Base-by-base conservation (phyloP, 2,113 vertebrate genomes). In the Columbina picui region DNA sequence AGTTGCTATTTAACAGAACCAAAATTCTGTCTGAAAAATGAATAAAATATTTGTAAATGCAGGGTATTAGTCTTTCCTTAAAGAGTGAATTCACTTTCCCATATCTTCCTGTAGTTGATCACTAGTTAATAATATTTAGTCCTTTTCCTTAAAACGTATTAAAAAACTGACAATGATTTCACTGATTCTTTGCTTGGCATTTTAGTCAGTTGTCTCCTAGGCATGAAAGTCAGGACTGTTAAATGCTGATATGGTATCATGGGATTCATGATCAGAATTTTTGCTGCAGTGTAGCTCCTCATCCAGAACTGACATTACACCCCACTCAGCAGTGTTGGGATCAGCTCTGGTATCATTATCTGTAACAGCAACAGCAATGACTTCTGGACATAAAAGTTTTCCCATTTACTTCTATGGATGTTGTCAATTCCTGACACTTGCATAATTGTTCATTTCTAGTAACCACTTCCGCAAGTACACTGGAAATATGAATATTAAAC, bases 261-360 rank as follows among this genome's bases (percentile, higher is more conserved):
- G 97, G 97, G 97, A 98, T 94, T 97, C 96, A 94, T 97, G 96
- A 98, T 97, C 96, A 94, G 96, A 97, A 97, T 96, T 97, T 96
- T 97, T 94, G 91, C 96, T 94, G 53, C 87, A 93, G 79, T 89
- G 81, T 50, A 94, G 80, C 80, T 91, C 91, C 87, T 98, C 96
- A 95, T 97, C 95, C 97, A 96, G 96, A 97, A 96, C 95, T 98
- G 97, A 98, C 97, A 96, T 97, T 97, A 96, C 47, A 32, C 89
- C 95, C 93, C 56, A 91, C 87, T 96, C 81, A 81, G 94, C 91
- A 94, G 84, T 85, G 95, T 93, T 90, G 91, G 75, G 89, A 97
- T 98, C 95, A 95, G 88, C 81, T 92, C 61, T 25, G 2, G 75
- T 96, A 87, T 95, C 97, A 97, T 97, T 97, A 96, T 97, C 94